Conservation (phyloP, 2,113 vertebrate species). For the Varanus komodoensis region DNA sequence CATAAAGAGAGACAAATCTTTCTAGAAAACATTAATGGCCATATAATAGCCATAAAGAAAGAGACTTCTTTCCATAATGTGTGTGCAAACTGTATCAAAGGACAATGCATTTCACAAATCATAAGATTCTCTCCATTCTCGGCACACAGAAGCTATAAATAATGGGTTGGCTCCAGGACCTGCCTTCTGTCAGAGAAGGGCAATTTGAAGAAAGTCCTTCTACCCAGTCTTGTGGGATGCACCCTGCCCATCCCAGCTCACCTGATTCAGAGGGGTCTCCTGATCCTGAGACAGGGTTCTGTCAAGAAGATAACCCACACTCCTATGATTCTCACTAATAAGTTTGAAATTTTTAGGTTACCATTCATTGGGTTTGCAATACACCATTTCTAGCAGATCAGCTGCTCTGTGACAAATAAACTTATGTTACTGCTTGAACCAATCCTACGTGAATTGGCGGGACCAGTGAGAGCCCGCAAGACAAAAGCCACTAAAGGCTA, state of each 20-base stretch:
- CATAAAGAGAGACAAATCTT: background rate
- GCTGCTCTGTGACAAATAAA: slow-evolving; percentile 3
- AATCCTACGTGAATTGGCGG: background rate
- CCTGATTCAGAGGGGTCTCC: no score
- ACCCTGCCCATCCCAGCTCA: no score
- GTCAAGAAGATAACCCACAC: no score
- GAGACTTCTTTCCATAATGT: background rate
- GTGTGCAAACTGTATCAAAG: background rate
- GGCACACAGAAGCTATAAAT: background rate
- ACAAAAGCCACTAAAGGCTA: background rate
- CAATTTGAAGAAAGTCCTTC: no score
- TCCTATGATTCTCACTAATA: background rate
- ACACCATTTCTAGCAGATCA: background rate
- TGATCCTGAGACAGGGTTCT: background rate
- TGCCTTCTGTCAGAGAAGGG: no score
- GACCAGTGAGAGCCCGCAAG: background rate
- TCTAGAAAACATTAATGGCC: background rate
- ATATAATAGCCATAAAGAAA: background rate
- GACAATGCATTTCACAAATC: background rate
- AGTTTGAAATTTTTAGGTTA: background rate
- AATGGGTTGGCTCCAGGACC: background rate
- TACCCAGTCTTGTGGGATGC: no score
- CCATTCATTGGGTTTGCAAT: background rate
- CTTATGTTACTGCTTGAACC: background rate
- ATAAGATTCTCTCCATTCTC: background rate